Percentiles rank a stretch among this genome's conserved stretches.
Evolutionary conservation across 2,888 invertebrate genomes (phyloP).

Genomic region (Acrocyrtus sp.): DNA sequence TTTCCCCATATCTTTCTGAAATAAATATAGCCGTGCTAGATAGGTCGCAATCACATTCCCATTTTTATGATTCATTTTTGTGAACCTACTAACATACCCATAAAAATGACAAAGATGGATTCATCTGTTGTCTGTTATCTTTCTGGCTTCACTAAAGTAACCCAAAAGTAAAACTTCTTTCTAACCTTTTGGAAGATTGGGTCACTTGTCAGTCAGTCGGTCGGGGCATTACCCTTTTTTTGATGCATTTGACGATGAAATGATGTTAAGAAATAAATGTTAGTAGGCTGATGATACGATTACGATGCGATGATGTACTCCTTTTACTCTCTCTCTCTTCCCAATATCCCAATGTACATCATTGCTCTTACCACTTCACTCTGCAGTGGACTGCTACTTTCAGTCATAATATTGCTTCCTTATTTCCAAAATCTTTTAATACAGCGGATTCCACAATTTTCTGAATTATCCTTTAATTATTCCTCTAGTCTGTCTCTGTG

Average conservation of each 20-base stretch:
- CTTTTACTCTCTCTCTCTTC: too few species aligned
- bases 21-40: too few species aligned
- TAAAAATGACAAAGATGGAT: conserved; percentile 13
- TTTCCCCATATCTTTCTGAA: too few species aligned
- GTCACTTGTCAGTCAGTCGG: conserved; percentile 53
- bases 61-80: conserved; percentile 20
- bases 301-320: too few species aligned
- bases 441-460: conserved; percentile 35
- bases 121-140: conserved; percentile 46
- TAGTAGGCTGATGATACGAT: conserved; percentile 13
- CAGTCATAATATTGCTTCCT: conserved; percentile 47
- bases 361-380: too few species aligned
- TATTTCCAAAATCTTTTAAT: conserved; percentile 24
- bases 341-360: too few species aligned
- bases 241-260: conserved; percentile 43
- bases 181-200: conserved; percentile 50
- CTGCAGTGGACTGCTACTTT: too few species aligned
- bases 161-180: too few species aligned
- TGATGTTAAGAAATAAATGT: too few species aligned
- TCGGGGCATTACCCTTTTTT: conserved; percentile 54
- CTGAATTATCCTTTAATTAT: too few species aligned
- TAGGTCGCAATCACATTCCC: conserved; percentile 19
- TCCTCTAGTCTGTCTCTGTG: not conserved
- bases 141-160: too few species aligned
- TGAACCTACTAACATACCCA: not conserved